Base-by-base conservation (phyloP, 2,888 invertebrate species). In the Lasiommata megera region DNA sequence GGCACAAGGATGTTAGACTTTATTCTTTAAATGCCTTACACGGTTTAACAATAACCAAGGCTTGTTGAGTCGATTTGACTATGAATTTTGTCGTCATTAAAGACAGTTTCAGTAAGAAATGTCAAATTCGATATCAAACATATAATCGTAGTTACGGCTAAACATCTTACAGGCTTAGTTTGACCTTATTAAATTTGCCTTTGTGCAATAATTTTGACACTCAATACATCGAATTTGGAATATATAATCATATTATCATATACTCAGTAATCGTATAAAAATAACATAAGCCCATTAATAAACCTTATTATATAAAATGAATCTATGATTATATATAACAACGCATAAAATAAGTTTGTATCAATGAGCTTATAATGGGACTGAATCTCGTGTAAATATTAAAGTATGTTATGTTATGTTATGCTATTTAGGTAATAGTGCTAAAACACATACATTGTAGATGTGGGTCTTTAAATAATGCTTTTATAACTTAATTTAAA, bases 281-380 rank as follows among this genome's bases (percentile, higher is more conserved):
- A 56, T 34, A 34, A 54, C 16, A 73, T 66, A 71, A 71, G 71
- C 73, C 61, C 73, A 72, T 73, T 64, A 70, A 77, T 68, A 72
- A 67, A 65, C 62, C 60, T 64, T 58, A 62, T 59, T 23, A 57
- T 61, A 48, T 61, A 48, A 54, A 61, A 58, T 63, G 65, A 50
- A 56, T 56, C 62, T 67, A 63, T 52, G 63, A 66, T 58, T 67
- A 72, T 67, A 66, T 64, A 67, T 65, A 58, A 62, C 62, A 62
- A 48, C 52, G 44, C 23, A 47, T 43, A 53, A 38, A 60, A 58
- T 55, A 56, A 61, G 60, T 56, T 68, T 70, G 68, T 71, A 74
- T 76, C 74, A 73, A 74, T 64, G 70, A 74, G 74, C 73, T 75
- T 73, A 75, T 72, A 72, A 51, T 43, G 44, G 41, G 29, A 31